Base-by-base conservation (phyloP, 37 sponge, comb jelly and placozoan species). In the Hormiphora californensis region DNA sequence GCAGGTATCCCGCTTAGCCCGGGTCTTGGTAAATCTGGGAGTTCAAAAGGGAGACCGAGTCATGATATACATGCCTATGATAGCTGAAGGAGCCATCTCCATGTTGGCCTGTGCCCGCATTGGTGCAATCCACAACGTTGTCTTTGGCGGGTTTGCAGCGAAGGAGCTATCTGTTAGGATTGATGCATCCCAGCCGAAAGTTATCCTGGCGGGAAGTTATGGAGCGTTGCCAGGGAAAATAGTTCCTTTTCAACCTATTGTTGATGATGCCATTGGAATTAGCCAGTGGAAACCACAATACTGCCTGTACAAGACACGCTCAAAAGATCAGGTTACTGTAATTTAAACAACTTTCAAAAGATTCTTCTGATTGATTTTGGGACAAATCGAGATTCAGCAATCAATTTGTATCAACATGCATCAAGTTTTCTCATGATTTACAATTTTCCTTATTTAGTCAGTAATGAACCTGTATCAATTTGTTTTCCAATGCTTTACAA, bases 61-160 rank as follows among this genome's bases (percentile, higher is more conserved):
- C 23, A 44, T 73, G 25, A 73, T 73, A 1, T 73, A 73, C 46
- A 73, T 73, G 81, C 81, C 81, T 25, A 73, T 73, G 81, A 73
- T 73, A 8, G 49, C 43, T n/a, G 81, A 73, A 39, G 67, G 67
- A 8, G 37, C 67, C 30, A 19, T 65, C 11, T 35, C 67, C 8
- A 65, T 65, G 67, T 32, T 65, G 67, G 67, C 67, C 38, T 65
- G 67, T 65, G 67, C 67, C 8, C 33, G 67, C 15, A 33, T 65
- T 19, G 67, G 67, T 11, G 67, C 67, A 0, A 65, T 32, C 3
- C 67, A 65, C 17, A 65, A 65, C 37, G 67, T 65, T 7, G 67
- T 65, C 3, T 65, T 65, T 32, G 67, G 67, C 37, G 67, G 67
- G 37, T 65, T 65, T 32, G 67, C 67, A 35, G 32, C 67, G 3